Conservation (phyloP, 2,797 vertebrate species). For the Petrocephalus schoutedeni region DNA sequence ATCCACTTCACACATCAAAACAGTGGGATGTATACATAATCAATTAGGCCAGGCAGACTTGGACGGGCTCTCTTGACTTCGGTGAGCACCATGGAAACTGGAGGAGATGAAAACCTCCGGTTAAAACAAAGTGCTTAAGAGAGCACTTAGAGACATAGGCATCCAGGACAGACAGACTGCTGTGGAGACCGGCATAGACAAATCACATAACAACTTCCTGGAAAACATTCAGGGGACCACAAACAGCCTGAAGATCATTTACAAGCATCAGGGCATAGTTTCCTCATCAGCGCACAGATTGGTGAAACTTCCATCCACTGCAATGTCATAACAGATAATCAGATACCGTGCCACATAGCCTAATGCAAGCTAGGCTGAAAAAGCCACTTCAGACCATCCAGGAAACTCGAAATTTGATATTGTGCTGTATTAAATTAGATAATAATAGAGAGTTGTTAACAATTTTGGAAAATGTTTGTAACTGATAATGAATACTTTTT, state of each 20-base stretch:
- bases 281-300: background rate
- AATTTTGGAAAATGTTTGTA: background rate
- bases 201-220: background rate
- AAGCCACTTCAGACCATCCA: background rate
- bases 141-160: slow-evolving; percentile 23
- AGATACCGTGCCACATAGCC: background rate
- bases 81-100: background rate
- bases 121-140: slow-evolving; percentile 19
- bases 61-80: slow-evolving; percentile 40
- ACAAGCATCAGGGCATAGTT: background rate
- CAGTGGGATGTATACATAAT: slow-evolving; percentile 60
- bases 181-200: background rate
- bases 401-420: background rate
- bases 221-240: slow-evolving; percentile 11
- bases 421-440: background rate
- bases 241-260: background rate
- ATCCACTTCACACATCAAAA: slow-evolving; percentile 66
- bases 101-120: slow-evolving; percentile 15
- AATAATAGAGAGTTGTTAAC: background rate
- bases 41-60: slow-evolving; percentile 51
- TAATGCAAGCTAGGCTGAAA: background rate
- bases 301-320: background rate
- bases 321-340: background rate
- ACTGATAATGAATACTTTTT: background rate
- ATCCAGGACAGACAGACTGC: background rate